Conservation (phyloP, 2,888 invertebrate species). For the Drosophila prolongata region DNA sequence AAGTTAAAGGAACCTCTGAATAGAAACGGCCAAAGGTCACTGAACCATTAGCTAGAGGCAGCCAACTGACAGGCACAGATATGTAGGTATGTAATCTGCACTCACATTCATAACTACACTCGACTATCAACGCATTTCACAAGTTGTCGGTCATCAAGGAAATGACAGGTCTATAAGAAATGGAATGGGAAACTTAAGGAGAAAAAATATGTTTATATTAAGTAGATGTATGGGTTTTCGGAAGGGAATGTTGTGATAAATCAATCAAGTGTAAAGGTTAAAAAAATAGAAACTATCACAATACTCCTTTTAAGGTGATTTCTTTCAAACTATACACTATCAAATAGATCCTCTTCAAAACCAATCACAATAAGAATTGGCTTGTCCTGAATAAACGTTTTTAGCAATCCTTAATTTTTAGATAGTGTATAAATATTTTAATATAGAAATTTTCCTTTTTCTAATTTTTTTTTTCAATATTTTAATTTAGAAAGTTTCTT, state of each 20-base stretch:
- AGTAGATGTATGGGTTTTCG: neutral
- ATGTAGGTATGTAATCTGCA: slow-evolving; percentile 16
- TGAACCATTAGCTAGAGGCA: slow-evolving; percentile 47
- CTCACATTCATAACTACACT: slow-evolving; percentile 13
- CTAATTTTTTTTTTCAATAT: no score
- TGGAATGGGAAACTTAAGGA: slow-evolving; percentile 10
- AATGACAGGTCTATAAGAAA: slow-evolving; percentile 29
- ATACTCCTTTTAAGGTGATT: no score
- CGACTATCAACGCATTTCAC: slow-evolving; percentile 26
- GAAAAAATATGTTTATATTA: slow-evolving; percentile 2
- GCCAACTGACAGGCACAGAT: slow-evolving; percentile 17
- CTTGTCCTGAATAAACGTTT: no score
- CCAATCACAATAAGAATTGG: no score
- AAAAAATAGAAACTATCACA: neutral
- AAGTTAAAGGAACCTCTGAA: slow-evolving; percentile 15
- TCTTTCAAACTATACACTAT: neutral
- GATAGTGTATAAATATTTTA: no score
- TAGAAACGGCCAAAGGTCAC: slow-evolving; percentile 42
- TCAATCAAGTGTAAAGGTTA: neutral
- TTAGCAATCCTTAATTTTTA: no score
- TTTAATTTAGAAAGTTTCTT: no score
- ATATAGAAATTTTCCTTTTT: no score
- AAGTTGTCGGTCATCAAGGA: slow-evolving; percentile 64
- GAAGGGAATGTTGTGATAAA: neutral
- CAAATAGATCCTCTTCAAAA: no score